These are phyloP conservation scores for Aricia artaxerxes DNA, from an alignment of 2,888 invertebrate genomes.

Conservation along the genomic window DNA sequence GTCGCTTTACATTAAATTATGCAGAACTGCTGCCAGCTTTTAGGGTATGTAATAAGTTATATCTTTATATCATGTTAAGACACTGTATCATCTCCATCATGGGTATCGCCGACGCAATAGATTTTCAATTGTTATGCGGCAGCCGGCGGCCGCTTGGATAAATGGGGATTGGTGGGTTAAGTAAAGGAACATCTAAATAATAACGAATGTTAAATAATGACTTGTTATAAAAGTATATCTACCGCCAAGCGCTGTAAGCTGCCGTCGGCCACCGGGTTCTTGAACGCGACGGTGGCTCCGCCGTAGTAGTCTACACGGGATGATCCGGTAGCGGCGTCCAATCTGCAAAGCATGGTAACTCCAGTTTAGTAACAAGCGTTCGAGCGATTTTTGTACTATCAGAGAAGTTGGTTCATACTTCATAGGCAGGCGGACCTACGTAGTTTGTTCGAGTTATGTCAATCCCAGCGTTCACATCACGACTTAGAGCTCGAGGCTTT, in stretches of 20 bases:
- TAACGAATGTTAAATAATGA: too few species aligned
- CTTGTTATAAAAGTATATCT: conserved; percentile 16
- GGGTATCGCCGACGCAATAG: too few species aligned
- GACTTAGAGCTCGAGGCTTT: too few species aligned
- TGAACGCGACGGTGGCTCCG: conserved; percentile 57
- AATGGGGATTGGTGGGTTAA: too few species aligned
- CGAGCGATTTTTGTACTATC: not conserved
- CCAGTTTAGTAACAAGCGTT: not conserved
- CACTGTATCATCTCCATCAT: too few species aligned
- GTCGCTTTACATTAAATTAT: not conserved
- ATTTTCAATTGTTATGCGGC: too few species aligned
- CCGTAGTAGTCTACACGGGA: conserved; percentile 59
- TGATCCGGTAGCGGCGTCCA: conserved; percentile 58
- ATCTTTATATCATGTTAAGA: too few species aligned
- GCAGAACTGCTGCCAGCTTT: not conserved
- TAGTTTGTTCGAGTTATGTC: too few species aligned
- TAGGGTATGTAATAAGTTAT: not conserved
- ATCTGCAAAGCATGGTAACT: conserved; percentile 48
- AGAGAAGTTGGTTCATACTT: too few species aligned
- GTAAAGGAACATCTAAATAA: not conserved
- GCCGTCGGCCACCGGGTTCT: conserved; percentile 49
- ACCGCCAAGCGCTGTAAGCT: conserved; percentile 54
- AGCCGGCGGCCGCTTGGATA: too few species aligned
- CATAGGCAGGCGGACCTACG: too few species aligned
- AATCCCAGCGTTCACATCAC: too few species aligned